These are phyloP conservation scores for Platyrinchus mystaceus DNA, from an alignment of 2,797 vertebrate species.

Conservation along the genomic window DNA sequence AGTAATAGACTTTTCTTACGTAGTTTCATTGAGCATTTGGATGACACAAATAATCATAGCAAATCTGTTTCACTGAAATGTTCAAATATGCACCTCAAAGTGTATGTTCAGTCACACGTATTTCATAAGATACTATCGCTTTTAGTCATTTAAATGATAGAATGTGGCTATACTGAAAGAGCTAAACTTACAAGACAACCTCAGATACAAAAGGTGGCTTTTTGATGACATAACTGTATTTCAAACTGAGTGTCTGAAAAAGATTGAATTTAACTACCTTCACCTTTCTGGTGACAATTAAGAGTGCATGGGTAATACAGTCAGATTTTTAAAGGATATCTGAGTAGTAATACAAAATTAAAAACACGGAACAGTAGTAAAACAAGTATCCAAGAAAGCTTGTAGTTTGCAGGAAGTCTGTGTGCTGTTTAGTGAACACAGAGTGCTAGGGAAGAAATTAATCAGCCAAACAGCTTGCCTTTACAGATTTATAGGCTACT, in stretches of 20 bases:
- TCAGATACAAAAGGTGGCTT: accelerated
- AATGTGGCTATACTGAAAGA: neutral
- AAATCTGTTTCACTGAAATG: neutral
- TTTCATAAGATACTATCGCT: neutral
- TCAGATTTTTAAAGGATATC: neutral
- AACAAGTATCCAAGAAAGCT: neutral
- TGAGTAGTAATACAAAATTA: neutral
- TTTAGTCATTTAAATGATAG: neutral
- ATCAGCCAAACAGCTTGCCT: slow-evolving; percentile 33
- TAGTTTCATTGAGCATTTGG: neutral
- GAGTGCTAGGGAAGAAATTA: slow-evolving; percentile 26
- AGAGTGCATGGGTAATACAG: neutral
- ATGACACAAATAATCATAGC: neutral
- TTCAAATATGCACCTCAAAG: neutral
- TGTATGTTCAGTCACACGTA: neutral
- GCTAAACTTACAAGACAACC: neutral
- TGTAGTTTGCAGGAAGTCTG: neutral
- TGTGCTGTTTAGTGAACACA: neutral
- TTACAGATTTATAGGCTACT: slow-evolving; percentile 25
- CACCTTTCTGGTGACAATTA: neutral
- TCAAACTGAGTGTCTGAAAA: neutral
- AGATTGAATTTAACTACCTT: neutral
- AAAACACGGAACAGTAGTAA: neutral
- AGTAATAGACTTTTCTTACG: neutral
- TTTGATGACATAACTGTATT: neutral